These are phyloP conservation scores for Artibeus jamaicensis DNA, from an alignment of 2,797 vertebrate species.

Conservation along the genomic window DNA sequence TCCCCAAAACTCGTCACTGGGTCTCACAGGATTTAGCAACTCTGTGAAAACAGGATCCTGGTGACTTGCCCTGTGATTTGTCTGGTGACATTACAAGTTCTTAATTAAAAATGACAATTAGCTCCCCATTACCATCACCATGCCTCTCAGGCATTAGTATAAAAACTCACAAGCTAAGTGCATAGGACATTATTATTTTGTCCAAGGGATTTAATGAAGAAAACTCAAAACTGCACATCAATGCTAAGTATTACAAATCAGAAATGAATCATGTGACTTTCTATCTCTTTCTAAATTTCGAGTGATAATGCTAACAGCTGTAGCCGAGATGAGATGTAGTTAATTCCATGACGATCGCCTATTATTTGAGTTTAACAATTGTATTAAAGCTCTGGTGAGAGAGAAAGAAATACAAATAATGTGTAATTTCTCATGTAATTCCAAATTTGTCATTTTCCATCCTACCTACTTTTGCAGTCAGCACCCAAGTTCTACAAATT, in stretches of 20 bases:
- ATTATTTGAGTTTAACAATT: neutral
- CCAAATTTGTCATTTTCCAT: conserved; percentile 15
- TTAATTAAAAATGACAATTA: neutral
- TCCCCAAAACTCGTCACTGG: neutral
- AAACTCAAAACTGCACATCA: neutral
- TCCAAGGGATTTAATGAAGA: neutral
- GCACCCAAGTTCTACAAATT: neutral
- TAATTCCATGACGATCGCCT: neutral
- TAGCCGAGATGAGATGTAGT: neutral
- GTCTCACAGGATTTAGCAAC: neutral
- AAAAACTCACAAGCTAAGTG: neutral
- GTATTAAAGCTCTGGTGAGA: neutral
- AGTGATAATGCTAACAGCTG: neutral
- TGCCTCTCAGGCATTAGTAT: neutral
- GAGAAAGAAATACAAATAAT: neutral
- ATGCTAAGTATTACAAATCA: neutral
- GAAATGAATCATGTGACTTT: neutral
- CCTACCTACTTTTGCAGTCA: neutral
- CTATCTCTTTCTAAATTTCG: neutral
- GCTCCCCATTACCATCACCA: neutral
- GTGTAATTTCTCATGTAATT: neutral
- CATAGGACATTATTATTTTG: neutral
- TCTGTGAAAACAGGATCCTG: neutral
- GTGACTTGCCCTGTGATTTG: neutral
- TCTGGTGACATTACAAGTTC: neutral